Conservation (phyloP, 2,888 invertebrate species). For the Idaea biselata region DNA sequence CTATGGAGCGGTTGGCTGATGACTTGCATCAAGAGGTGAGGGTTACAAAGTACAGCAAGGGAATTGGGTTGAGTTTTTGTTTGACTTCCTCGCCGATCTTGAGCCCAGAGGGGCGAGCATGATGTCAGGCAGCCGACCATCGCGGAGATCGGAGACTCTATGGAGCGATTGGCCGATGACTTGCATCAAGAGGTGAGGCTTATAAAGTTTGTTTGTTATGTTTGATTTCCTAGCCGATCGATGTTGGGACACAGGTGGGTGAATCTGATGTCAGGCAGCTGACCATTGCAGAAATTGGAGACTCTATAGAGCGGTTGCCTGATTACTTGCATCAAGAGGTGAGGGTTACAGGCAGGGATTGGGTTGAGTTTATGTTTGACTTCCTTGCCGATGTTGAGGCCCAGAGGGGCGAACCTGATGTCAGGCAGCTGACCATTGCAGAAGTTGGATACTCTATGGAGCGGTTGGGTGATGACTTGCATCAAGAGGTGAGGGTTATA, state of each 20-base stretch:
- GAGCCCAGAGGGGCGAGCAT: conserved; percentile 68
- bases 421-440: conserved; percentile 85
- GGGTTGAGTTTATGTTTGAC: no score
- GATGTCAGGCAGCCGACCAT: conserved; percentile 83
- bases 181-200: conserved; percentile 86
- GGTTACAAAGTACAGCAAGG: not conserved
- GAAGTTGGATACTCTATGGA: conserved; percentile 93
- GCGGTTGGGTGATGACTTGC: conserved; percentile 89
- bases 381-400: conserved; percentile 89
- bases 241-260: conserved; percentile 69
- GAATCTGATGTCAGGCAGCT: conserved; percentile 80
- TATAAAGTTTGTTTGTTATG: conserved; percentile 47
- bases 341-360: no score
- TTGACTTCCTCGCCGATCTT: conserved; percentile 93
- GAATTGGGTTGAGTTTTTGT: conserved; percentile 63
- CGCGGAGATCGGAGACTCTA: conserved; percentile 91
- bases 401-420: conserved; percentile 71
- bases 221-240: conserved; percentile 93
- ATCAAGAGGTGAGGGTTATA: conserved; percentile 83
- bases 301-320: conserved; percentile 90
- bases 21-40: conserved; percentile 89
- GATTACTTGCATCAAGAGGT: conserved; percentile 91
- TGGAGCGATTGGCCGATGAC: conserved; percentile 91
- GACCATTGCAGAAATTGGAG: conserved; percentile 90
- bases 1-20: conserved; percentile 90